These are phyloP conservation scores for Chalcosyrphus nemorum DNA, from an alignment of 2,888 invertebrate genomes.

Conservation along the genomic window DNA sequence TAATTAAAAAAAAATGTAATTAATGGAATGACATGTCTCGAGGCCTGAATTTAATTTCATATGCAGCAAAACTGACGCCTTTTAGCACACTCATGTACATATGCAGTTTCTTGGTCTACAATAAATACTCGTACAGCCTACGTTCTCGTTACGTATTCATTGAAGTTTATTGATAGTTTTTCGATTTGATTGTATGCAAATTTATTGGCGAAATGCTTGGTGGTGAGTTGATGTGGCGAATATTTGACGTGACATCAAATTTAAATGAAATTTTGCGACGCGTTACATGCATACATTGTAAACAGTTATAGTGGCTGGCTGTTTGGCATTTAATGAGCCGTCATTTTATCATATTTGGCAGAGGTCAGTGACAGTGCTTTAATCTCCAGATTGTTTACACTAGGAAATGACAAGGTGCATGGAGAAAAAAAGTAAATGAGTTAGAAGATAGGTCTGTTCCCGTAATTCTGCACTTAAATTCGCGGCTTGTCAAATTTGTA, in stretches of 20 bases:
- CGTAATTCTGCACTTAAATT: no score
- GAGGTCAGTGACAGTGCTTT: no score
- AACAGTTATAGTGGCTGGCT: no score
- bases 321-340: no score
- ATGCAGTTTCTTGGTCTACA: not conserved
- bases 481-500: no score
- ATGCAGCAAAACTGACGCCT: slow-evolving; percentile 49
- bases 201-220: not conserved
- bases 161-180: slow-evolving; percentile 34
- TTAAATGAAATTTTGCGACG: not conserved
- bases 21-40: not conserved
- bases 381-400: no score
- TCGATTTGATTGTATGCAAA: slow-evolving; percentile 54
- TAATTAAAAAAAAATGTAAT: not conserved
- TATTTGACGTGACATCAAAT: slow-evolving; percentile 42
- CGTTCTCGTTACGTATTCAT: slow-evolving; percentile 56
- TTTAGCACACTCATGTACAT: not conserved
- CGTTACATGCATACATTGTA: no score
- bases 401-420: no score
- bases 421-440: no score
- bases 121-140: slow-evolving; percentile 15
- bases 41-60: slow-evolving; percentile 2
- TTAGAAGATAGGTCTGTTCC: no score
- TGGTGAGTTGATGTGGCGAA: slow-evolving; percentile 17
- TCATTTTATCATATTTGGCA: no score